Conservation (phyloP, 2,113 vertebrate species). For the Charadrius vociferus region DNA sequence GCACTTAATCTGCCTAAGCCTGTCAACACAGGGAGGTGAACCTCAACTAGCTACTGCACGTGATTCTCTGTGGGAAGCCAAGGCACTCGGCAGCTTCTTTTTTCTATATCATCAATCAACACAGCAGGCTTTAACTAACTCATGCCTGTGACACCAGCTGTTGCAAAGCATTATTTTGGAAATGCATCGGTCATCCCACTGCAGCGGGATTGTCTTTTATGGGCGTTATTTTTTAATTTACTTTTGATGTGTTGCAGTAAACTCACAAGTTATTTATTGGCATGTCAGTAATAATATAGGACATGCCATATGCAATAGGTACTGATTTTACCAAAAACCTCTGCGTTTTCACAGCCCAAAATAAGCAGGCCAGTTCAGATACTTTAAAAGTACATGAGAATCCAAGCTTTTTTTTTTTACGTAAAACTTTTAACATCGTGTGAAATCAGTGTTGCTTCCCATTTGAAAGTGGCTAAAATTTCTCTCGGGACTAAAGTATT, state of each 20-base stretch:
- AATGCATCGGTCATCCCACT: neutral
- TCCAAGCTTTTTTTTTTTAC: neutral
- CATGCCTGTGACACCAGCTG: neutral
- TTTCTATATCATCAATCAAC: neutral
- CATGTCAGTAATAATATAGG: neutral
- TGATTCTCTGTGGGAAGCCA: neutral
- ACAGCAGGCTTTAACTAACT: neutral
- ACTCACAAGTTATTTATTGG: neutral
- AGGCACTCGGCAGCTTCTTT: neutral
- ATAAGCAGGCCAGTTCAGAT: neutral
- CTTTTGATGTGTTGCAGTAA: neutral
- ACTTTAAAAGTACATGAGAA: neutral
- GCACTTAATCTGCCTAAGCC: neutral
- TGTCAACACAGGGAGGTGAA: neutral
- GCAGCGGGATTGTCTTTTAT: neutral
- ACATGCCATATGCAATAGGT: accelerated
- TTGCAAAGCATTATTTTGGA: neutral
- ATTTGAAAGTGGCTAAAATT: neutral
- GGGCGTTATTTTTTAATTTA: neutral
- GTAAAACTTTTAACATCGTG: neutral
- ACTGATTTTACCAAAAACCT: neutral
- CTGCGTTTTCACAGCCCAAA: neutral
- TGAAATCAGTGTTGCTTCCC: neutral
- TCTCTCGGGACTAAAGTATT: neutral
- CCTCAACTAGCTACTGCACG: neutral